Base-by-base conservation (phyloP, 1,140 invertebrate genomes). In the Macrobrachium rosenbergii region DNA sequence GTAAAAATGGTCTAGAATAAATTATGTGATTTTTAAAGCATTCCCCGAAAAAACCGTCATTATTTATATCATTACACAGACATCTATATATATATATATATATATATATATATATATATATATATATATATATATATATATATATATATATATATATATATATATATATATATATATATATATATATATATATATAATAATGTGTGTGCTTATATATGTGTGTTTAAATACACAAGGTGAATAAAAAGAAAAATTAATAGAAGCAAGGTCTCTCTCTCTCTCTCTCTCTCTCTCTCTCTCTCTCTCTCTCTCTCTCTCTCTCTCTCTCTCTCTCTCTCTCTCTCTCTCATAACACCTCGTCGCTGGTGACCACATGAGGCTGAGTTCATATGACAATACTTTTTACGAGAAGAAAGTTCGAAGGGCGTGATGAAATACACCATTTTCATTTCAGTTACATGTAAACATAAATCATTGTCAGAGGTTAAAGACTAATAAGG, bases 91-190 rank as follows among this genome's bases (percentile, higher is more conserved):
- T n/a, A 69, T n/a, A 69, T n/a, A 69, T n/a, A 69, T n/a, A 69
- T n/a, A 69, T n/a, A 69, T n/a, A 69, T 28, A 69, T 69, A 69
- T 69, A 69, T 69, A 69, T 69, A 69, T 69, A 69, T 69, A 69
- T 69, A 69, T n/a, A 21, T 69, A 69, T 69, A 69, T 69, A 69
- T 69, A 69, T 69, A 69, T 69, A 69, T 69, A 69, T 69, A 69
- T 69, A 69, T 69, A 69, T 69, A 69, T n/a, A 69, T 69, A n/a
- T 69, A 69, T 69, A 69, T n/a, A 69, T 69, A 69, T 69, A 69
- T 69, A 21, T 69, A 21, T 69, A 21, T 69, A 21, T 69, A 21
- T 69, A 21, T 69, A 21, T 69, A 21, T 69, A 21, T 69, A 21
- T 21, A 21, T 21, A 69, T 21, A 69, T 21, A 69, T 14, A 69